Base-by-base conservation (phyloP, 2,888 invertebrate genomes). In the Malacosoma neustria region DNA sequence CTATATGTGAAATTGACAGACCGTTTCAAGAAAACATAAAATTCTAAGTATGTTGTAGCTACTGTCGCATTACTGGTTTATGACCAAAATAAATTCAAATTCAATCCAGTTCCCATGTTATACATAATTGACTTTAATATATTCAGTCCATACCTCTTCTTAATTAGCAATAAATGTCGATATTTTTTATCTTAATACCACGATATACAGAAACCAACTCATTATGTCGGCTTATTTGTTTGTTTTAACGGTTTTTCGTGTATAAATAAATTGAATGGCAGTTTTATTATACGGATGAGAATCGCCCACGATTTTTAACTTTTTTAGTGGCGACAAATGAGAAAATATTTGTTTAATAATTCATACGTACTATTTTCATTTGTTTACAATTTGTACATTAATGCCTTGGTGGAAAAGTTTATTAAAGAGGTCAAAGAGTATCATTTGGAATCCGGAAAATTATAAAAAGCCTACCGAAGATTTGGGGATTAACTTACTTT, bases 151-250 rank as follows among this genome's bases (percentile, higher is more conserved):
- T n/a, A 38, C 37, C 14, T 22, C 9, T 22, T 9, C 9, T 22
- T 22, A 22, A 22, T 22, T 9, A 22, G 22, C 22, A 22, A 22
- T 22, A 22, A 22, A 22, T 22, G 22, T 22, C 22, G 6, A 22
- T 7, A 9, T 22, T 22, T 22, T 22, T 37, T 42, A 46, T 44
- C 37, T 40, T 40, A 30, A 38, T 39, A 22, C 40, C 33, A 14
- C 30, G 39, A 40, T 41, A 43, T 37, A 37, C 40, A 46, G 42
- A 41, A 22, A 22, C 22, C 22, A 22, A 41, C 22, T 9, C 14
- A 22, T 33, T 22, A 22, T 35, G 40, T 37, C 37, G 40, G 40
- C 32, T n/a, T 42, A 33, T 44, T 41, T 48, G 36, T 45, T 39
- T 42, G 37, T 32, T 39, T 38, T 30, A 40, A 34, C n/a, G 31